Percentiles rank a stretch among this genome's conserved stretches.
Evolutionary conservation across 2,113 vertebrate genomes (phyloP).

Genomic region (Glaucidium brasilianum): DNA sequence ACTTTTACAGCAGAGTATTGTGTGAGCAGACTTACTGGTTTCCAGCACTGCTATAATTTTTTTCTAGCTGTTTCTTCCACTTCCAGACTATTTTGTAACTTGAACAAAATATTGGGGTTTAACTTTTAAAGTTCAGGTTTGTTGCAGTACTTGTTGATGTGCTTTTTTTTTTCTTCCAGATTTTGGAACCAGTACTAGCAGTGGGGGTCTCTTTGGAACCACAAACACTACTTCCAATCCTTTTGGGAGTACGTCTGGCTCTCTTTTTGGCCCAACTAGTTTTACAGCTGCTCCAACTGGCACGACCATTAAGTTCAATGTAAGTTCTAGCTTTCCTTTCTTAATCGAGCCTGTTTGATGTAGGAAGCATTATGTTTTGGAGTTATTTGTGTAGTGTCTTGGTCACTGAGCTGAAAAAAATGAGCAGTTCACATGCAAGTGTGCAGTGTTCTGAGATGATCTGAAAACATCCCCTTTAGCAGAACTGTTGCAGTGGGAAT

Average conservation of each 20-base stretch:
- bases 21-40: fast-evolving
- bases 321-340: slow-evolving; percentile 64
- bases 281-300: slow-evolving; percentile 89
- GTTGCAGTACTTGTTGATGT: not conserved
- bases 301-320: slow-evolving; percentile 94
- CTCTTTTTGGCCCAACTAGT: slow-evolving; percentile 88
- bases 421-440: fast-evolving
- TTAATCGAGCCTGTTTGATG: fast-evolving
- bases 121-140: not conserved
- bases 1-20: not conserved
- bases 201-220: slow-evolving; percentile 89
- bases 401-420: not conserved
- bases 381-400: not conserved
- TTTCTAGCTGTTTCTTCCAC: not conserved
- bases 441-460: not conserved
- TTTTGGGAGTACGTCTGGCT: slow-evolving; percentile 84
- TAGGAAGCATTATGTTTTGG: fast-evolving
- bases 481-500: not conserved
- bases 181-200: slow-evolving; percentile 92
- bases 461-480: not conserved
- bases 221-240: slow-evolving; percentile 93
- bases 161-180: slow-evolving; percentile 57
- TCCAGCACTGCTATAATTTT: not conserved
- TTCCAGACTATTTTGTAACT: not conserved
- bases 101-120: not conserved